A percentile compares a stretch with the other conserved stretches of the same genome.
phyloP scores from a whole-genome alignment of 2,113 vertebrate species.

The Eurypyga helias region DNA sequence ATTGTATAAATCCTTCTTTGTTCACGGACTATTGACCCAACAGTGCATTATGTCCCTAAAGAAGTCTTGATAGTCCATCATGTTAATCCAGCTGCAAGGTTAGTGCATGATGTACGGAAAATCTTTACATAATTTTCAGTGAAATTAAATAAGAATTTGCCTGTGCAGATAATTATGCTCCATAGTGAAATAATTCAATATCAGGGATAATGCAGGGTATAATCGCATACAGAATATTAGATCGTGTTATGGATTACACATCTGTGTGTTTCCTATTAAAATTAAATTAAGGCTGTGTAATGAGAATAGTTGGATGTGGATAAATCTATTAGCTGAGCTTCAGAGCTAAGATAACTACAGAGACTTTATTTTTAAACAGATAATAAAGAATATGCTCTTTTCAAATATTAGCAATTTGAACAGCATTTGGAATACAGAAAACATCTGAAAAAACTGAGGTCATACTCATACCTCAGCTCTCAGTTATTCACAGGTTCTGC shows the following conservation, averaged over 20 bases:
- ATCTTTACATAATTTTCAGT: conserved; percentile 64
- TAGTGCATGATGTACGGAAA: background rate
- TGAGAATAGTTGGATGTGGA: background rate
- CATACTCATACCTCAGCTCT: background rate
- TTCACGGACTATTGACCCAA: conserved; percentile 63
- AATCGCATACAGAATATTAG: background rate
- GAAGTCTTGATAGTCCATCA: conserved; percentile 55
- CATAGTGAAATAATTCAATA: conserved; percentile 30
- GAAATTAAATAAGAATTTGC: conserved; percentile 66
- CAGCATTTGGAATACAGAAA: background rate
- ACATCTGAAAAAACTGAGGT: background rate
- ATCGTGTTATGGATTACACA: background rate
- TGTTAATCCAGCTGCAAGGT: conserved; percentile 55
- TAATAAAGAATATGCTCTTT: background rate
- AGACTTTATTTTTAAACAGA: background rate
- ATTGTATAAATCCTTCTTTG: conserved; percentile 70
- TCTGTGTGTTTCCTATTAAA: background rate
- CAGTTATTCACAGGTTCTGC: background rate
- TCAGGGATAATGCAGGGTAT: background rate
- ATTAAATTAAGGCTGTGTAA: background rate
- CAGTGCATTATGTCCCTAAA: conserved; percentile 51
- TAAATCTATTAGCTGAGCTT: background rate
- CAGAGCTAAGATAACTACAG: background rate
- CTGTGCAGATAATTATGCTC: background rate
- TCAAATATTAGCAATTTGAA: background rate